phyloP scores from a whole-genome alignment of 2,888 invertebrate species.

The Cynaeus angustus region DNA sequence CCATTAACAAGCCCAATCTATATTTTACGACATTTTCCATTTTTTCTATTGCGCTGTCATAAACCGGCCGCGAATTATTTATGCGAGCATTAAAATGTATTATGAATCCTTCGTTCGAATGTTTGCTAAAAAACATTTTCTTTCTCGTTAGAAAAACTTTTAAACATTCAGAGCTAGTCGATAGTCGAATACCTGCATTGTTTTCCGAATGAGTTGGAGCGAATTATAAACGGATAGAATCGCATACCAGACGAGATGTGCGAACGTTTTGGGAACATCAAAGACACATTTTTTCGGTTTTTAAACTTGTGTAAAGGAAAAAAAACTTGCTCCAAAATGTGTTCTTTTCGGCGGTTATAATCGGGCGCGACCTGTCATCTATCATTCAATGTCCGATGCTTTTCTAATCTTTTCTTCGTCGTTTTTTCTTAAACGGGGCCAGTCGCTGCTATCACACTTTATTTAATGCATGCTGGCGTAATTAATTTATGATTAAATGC shows the following conservation, averaged over 20 bases:
- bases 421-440: conserved; percentile 14
- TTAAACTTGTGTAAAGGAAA: conserved; percentile 49
- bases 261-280: conserved; percentile 61
- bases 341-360: conserved; percentile 53
- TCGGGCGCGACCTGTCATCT: conserved; percentile 52
- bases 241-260: conserved; percentile 58
- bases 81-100: not conserved
- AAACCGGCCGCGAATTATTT: not conserved
- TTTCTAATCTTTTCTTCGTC: conserved; percentile 54
- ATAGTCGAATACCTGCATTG: conserved; percentile 59
- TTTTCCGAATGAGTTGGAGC: conserved; percentile 60
- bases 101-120: not conserved
- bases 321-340: conserved; percentile 54
- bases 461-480: not conserved
- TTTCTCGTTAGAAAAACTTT: conserved; percentile 43
- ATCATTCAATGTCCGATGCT: conserved; percentile 59
- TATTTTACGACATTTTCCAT: not conserved
- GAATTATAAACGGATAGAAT: conserved; percentile 60
- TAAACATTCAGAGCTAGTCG: conserved; percentile 54
- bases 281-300: conserved; percentile 63
- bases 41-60: not conserved
- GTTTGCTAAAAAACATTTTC: conserved; percentile 20
- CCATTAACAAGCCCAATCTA: not conserved
- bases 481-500: no score
- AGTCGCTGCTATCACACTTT: not conserved